Conservation (phyloP, 1,140 invertebrate genomes). For the Episyrphus balteatus region DNA sequence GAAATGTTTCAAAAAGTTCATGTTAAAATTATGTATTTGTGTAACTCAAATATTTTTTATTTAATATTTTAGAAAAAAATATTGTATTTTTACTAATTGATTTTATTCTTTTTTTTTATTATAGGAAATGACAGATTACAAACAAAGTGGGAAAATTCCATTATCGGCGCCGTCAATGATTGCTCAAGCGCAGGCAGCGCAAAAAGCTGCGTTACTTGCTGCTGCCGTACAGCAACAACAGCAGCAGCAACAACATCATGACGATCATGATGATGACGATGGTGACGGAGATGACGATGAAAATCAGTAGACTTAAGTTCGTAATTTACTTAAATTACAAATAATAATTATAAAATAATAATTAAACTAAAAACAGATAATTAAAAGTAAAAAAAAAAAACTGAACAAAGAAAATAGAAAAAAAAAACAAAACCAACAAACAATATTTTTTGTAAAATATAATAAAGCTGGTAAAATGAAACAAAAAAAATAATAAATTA, state of each 20-base stretch:
- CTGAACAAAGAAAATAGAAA: conserved; percentile 4
- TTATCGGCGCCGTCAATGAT: conserved; percentile 36
- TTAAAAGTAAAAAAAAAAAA: conserved; percentile 2
- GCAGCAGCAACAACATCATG: conserved; percentile 16
- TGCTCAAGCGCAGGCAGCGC: conserved; percentile 26
- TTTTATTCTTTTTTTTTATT: conserved; percentile 5
- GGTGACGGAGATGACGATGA: conserved; percentile 35
- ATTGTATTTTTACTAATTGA: no score
- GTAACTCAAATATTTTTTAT: no score
- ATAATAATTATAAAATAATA: neutral
- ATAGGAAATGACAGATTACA: conserved; percentile 37
- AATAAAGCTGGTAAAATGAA: conserved; percentile 2
- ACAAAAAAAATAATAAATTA: conserved; percentile 5
- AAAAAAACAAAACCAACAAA: conserved; percentile 3
- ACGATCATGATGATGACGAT: conserved; percentile 32
- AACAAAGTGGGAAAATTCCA: conserved; percentile 36
- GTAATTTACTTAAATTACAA: neutral
- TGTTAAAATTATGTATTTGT: no score
- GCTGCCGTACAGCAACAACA: conserved; percentile 33
- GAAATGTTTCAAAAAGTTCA: no score
- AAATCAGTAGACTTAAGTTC: conserved; percentile 34
- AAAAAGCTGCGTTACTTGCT: conserved; percentile 34
- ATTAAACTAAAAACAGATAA: neutral
- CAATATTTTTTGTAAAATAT: neutral
- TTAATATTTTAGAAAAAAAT: no score